Percentiles rank a stretch among this genome's conserved stretches.
Conservation (phyloP, 2,888 invertebrate species). For the Cerastoderma edule region DNA sequence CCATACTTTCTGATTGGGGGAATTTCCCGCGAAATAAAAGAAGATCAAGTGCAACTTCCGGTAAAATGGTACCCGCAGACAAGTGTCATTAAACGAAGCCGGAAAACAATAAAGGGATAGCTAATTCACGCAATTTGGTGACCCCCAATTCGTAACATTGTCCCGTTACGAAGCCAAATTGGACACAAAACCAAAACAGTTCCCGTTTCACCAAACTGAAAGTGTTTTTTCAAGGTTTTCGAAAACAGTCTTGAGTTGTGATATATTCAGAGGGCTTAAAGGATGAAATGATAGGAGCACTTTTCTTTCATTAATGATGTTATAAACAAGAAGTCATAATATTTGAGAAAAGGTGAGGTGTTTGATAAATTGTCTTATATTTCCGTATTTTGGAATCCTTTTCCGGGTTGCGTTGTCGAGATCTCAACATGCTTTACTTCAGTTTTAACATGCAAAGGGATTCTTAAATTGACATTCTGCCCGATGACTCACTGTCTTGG, state of each 20-base stretch:
- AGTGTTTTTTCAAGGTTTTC: not conserved
- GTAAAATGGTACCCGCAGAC: too few species aligned
- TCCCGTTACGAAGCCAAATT: slow-evolving; percentile 25
- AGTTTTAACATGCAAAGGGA: too few species aligned
- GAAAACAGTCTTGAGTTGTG: not conserved
- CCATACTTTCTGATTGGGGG: too few species aligned
- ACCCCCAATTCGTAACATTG: slow-evolving; percentile 34
- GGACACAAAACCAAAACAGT: slow-evolving; percentile 50
- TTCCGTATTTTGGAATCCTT: not conserved
- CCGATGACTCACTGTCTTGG: not conserved
- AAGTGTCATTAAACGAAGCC: too few species aligned
- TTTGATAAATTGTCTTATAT: not conserved
- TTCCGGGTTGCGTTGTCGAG: slow-evolving; percentile 4
- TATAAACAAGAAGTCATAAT: not conserved
- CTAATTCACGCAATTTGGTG: slow-evolving; percentile 11
- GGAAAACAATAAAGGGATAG: slow-evolving; percentile 1
- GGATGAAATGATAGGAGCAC: not conserved
- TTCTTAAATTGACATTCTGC: too few species aligned
- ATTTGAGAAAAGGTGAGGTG: not conserved
- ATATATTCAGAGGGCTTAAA: not conserved
- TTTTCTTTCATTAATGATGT: not conserved
- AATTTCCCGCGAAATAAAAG: too few species aligned
- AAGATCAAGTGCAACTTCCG: too few species aligned
- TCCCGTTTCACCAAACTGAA: slow-evolving; percentile 30
- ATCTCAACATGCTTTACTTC: too few species aligned